Evolutionary conservation across 2,113 vertebrate genomes (phyloP), one percentile per base, ranked within the genome.

Genomic region (Microtus ochrogaster): DNA sequence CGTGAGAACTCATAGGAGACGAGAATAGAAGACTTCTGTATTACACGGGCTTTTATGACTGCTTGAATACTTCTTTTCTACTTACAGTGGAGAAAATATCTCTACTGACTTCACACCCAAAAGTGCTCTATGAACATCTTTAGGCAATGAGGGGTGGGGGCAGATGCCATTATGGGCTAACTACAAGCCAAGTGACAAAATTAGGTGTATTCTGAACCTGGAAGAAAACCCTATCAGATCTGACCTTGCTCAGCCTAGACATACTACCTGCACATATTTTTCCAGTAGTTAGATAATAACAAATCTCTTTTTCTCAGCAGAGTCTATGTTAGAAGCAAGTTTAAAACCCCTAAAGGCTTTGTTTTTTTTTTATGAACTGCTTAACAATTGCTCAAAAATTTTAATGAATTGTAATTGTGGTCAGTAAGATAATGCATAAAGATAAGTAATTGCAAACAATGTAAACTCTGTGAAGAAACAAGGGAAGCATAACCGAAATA

Each of bases 1-100:
- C 7, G 2, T 13, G 26, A 55, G 2, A 4, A 12, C 0, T 3
- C 16, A 52, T 9, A 55, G 9, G 21, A 28, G n/a, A 4, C 13
- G 28, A 83, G 14, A 26, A 5, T 7, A 6, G 52, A 55, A 65
- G 19, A 9, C 13, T 7, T 49, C 55, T 30, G 22, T 0, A 2
- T 14, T 74, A 24, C 30, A 41, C 4, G 79, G 61, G 65, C 76
- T 36, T 63, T 63, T 26, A 17, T 52, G 76, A 78, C 5, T 55
- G 44, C 39, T 44, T 39, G 49, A n/a, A 66, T 12, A 7, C n/a
- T 36, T 41, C n/a, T 82, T 88, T 28, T 11, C 90, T 36, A 7
- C 63, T 86, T 83, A 74, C 2, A 78, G 41, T 47, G 33, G 55
- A 93, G 66, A 63, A 73, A 55, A 17, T 13, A 2, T 12, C 2